Percentiles rank a stretch among this genome's conserved stretches.
phyloP scores from a whole-genome alignment of 2,888 invertebrate species.

The Galerucella calmariensis region DNA sequence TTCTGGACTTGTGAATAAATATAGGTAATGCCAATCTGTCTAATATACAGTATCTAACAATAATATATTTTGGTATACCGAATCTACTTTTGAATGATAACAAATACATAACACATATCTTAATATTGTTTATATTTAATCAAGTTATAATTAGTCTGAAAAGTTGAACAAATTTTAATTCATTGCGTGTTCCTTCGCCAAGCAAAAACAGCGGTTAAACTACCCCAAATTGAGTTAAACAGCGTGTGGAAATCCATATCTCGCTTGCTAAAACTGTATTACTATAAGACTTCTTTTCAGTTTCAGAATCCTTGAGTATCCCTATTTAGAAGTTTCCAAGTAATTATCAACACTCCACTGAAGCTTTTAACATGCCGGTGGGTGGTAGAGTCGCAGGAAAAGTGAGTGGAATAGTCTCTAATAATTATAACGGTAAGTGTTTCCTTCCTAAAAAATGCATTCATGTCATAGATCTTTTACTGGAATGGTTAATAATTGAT shows the following conservation, averaged over 20 bases:
- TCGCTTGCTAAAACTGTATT: not conserved
- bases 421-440: conserved; percentile 77
- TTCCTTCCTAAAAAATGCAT: not conserved
- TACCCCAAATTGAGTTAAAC: not conserved
- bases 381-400: conserved; percentile 83
- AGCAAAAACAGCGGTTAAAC: not conserved
- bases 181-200: no score
- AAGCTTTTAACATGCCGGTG: conserved; percentile 66
- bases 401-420: conserved; percentile 78
- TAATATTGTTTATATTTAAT: no score
- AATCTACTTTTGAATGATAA: no score
- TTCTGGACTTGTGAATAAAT: no score
- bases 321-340: conserved; percentile 2
- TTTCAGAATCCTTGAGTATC: conserved; percentile 11
- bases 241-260: not conserved
- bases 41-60: no score
- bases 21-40: no score
- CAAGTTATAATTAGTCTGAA: no score
- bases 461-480: not conserved
- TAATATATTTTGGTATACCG: no score
- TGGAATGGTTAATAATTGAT: not conserved
- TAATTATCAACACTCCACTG: not conserved
- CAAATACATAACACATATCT: no score
- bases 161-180: no score
- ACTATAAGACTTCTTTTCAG: not conserved